Conservation (phyloP, 2,113 vertebrate species). For the Notarius quadriscutis region DNA sequence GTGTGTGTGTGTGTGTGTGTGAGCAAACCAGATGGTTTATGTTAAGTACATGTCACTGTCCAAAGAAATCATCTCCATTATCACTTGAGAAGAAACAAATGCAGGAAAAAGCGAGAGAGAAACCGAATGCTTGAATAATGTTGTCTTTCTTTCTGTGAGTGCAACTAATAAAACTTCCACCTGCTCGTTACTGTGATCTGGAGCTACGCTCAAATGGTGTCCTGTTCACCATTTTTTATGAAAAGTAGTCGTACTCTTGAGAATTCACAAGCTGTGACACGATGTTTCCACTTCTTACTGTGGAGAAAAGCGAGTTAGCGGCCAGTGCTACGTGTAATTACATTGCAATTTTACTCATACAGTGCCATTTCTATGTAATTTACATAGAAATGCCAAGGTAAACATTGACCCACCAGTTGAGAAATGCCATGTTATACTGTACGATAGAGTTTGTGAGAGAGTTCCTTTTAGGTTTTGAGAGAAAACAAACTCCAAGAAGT, state of each 20-base stretch:
- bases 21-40: conserved; percentile 49
- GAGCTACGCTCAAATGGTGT: neutral
- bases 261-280: neutral
- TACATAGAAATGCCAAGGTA: neutral
- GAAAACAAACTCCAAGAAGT: too few relatives aligned
- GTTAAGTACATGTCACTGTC: conserved; percentile 43
- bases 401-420: neutral
- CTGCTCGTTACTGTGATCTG: conserved; percentile 2
- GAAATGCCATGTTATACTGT: neutral
- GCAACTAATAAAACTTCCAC: conserved; percentile 27
- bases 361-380: neutral
- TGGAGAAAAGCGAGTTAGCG: neutral
- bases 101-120: neutral
- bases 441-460: neutral
- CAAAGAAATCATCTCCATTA: conserved; percentile 2
- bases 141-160: neutral
- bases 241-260: neutral
- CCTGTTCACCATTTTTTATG: neutral
- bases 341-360: neutral
- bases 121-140: neutral
- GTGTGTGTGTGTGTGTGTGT: conserved; percentile 10
- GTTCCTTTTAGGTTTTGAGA: neutral
- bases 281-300: neutral
- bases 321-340: neutral
- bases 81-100: conserved; percentile 40